Evolutionary conservation across 2,113 vertebrate species (phyloP).

Genomic region (Heptranchias perlo): DNA sequence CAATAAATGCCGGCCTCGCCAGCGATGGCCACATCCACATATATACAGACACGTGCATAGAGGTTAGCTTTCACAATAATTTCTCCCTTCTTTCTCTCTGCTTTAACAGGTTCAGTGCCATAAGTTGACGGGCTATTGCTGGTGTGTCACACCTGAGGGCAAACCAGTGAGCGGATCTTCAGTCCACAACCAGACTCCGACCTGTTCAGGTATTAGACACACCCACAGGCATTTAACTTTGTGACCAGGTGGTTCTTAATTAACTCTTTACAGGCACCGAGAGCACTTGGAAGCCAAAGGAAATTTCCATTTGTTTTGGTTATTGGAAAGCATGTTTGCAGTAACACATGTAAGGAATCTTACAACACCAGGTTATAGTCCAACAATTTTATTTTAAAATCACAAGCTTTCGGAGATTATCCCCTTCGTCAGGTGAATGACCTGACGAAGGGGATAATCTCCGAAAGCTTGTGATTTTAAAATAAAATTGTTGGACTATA

Average conservation of each 20-base stretch:
- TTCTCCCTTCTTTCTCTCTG: neutral
- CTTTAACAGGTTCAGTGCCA: conserved; percentile 54
- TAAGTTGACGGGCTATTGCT: conserved; percentile 58
- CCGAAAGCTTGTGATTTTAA: too few species aligned
- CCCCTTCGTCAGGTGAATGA: too few species aligned
- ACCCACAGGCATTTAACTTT: neutral
- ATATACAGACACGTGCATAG: neutral
- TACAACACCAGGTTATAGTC: too few species aligned
- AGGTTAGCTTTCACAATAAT: neutral
- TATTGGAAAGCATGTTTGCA: neutral
- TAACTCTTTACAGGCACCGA: neutral
- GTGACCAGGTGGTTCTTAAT: neutral
- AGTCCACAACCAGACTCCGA: conserved; percentile 49
- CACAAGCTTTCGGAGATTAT: too few species aligned
- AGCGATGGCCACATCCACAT: neutral
- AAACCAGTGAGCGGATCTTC: conserved; percentile 56
- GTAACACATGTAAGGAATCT: too few species aligned
- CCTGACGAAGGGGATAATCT: too few species aligned
- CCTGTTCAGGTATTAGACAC: conserved; percentile 51
- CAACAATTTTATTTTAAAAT: too few species aligned
- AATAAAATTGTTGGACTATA: too few species aligned
- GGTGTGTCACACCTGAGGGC: conserved; percentile 57
- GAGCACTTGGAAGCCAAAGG: neutral
- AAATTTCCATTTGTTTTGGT: neutral
- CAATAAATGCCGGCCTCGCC: neutral